A percentile compares a stretch with the other conserved stretches of the same genome.
phyloP scores from a whole-genome alignment of 2,888 invertebrate species.

The Drosophila suboccidentalis region DNA sequence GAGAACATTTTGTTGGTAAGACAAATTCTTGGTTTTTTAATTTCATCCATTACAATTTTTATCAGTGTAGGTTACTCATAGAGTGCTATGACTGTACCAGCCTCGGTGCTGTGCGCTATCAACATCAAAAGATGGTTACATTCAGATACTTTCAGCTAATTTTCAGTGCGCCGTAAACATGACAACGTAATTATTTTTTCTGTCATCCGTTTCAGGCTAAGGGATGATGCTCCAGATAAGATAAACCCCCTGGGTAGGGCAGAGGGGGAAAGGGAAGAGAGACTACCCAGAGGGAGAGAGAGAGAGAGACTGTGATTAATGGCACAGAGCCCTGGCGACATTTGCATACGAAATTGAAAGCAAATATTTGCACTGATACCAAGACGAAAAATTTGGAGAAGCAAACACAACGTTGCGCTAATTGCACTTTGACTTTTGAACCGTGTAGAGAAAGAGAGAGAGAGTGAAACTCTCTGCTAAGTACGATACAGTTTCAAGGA shows the following conservation, averaged over 20 bases:
- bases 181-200: constrained; percentile 80
- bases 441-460: constrained; percentile 30
- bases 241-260: constrained; percentile 1
- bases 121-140: constrained; percentile 75
- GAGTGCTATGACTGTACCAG: neutral
- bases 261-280: neutral
- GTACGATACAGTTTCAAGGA: constrained; percentile 27
- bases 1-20: too few relatives aligned
- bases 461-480: constrained; percentile 4
- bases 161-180: constrained; percentile 77
- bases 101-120: constrained; percentile 37
- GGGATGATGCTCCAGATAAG: constrained; percentile 55
- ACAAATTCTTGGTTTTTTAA: neutral
- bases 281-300: neutral
- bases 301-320: constrained; percentile 55
- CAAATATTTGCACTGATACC: constrained; percentile 76
- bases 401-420: constrained; percentile 51
- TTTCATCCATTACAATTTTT: neutral
- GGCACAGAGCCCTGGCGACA: constrained; percentile 55
- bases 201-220: constrained; percentile 49
- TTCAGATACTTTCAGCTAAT: constrained; percentile 78
- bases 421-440: constrained; percentile 79
- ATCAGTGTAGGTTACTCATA: neutral
- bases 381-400: constrained; percentile 20
- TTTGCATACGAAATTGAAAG: constrained; percentile 82